Conservation (phyloP, 2,797 vertebrate genomes). For the Babyrousa celebensis region DNA sequence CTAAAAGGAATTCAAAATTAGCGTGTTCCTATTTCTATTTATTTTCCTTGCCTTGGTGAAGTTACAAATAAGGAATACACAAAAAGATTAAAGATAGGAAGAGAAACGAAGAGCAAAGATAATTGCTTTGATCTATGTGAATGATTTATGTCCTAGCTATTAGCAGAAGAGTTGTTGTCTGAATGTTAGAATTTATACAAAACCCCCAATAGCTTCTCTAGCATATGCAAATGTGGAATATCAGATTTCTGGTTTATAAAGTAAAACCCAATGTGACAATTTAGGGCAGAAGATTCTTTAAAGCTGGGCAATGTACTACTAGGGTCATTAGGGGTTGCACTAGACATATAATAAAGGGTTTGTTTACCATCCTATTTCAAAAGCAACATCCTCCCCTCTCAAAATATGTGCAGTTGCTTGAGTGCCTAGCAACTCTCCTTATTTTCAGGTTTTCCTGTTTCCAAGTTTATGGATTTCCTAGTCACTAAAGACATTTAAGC, state of each 20-base stretch:
- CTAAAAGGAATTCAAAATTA: neutral
- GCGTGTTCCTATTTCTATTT: neutral
- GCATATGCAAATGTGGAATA: neutral
- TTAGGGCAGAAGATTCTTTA: neutral
- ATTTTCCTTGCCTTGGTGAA: conserved; percentile 35
- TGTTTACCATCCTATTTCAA: conserved; percentile 3
- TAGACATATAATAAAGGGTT: neutral
- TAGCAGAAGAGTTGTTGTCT: neutral
- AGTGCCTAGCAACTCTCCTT: neutral
- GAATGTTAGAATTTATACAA: conserved; percentile 17
- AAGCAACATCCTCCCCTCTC: neutral
- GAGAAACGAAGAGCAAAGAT: neutral
- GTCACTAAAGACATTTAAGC: conserved; percentile 5
- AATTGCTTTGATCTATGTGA: neutral
- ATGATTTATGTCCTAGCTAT: neutral
- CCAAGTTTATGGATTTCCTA: conserved; percentile 52
- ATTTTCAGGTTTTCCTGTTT: neutral
- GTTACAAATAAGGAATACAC: conserved; percentile 15
- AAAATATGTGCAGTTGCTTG: conserved; percentile 28
- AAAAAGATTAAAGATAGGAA: neutral
- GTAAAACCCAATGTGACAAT: neutral
- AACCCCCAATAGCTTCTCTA: neutral
- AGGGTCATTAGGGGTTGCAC: conserved; percentile 21
- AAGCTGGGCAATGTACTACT: neutral
- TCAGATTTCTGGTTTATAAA: neutral